A percentile compares a stretch with the other conserved stretches of the same genome.
Conservation (phyloP, 2,888 invertebrate genomes). For the Diaphora mendica region DNA sequence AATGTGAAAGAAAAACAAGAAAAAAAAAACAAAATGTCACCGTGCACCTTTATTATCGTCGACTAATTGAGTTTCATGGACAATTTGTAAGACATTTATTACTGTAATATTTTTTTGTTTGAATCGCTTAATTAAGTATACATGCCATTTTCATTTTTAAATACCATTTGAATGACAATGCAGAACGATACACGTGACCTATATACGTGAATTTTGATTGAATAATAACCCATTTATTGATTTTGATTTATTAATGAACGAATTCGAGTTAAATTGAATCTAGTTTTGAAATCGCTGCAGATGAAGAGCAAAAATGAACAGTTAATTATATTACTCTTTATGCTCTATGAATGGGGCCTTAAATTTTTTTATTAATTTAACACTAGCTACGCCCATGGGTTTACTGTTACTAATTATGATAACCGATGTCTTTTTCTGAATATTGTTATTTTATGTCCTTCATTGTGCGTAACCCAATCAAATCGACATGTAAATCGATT, state of each 20-base stretch:
- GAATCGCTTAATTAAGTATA: slow-evolving; percentile 33
- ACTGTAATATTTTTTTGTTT: slow-evolving; percentile 37
- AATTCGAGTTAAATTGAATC: background rate
- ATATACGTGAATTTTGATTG: background rate
- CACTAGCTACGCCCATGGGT: background rate
- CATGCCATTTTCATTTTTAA: slow-evolving; percentile 1
- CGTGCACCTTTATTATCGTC: slow-evolving; percentile 24
- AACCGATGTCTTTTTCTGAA: too few relatives aligned
- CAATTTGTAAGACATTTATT: slow-evolving; percentile 44
- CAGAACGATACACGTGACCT: background rate
- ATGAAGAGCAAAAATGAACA: background rate
- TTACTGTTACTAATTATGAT: too few relatives aligned
- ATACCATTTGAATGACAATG: background rate
- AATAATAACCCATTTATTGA: background rate
- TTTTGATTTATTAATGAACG: background rate
- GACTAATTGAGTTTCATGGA: slow-evolving; percentile 49
- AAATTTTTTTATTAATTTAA: too few relatives aligned
- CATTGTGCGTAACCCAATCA: too few relatives aligned
- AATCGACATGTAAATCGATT: too few relatives aligned
- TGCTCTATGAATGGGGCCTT: background rate
- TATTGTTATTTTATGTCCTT: too few relatives aligned
- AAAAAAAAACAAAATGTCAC: slow-evolving; percentile 19
- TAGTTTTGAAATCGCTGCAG: background rate
- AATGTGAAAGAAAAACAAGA: slow-evolving; percentile 18
- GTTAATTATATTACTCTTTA: background rate